A percentile compares a stretch with the other conserved stretches of the same genome.
Evolutionary conservation across 2,113 vertebrate genomes (phyloP).

Genomic region (Percopsis transmontana): DNA sequence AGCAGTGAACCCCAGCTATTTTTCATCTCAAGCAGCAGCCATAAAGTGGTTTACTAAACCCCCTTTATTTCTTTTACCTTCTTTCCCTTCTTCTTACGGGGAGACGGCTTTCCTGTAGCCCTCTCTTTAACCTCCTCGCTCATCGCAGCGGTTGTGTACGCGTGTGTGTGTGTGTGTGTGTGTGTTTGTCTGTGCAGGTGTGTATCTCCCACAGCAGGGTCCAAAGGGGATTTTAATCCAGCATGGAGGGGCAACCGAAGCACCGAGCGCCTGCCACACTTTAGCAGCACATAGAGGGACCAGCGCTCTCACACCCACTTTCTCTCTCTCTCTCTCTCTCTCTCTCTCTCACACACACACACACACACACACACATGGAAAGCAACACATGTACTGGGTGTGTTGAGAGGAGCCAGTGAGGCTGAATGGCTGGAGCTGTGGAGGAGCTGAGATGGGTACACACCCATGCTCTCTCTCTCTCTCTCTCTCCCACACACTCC

Average conservation of each 20-base stretch:
- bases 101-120: constrained; percentile 61
- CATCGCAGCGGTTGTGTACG: constrained; percentile 61
- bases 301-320: background rate
- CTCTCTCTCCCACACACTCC: no score
- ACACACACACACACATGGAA: background rate
- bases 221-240: background rate
- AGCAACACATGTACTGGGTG: background rate
- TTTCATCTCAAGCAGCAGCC: constrained; percentile 10
- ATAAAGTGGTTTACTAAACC: constrained; percentile 51
- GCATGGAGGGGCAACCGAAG: background rate
- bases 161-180: constrained; percentile 22
- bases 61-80: constrained; percentile 65
- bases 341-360: background rate
- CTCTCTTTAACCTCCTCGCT: constrained; percentile 76
- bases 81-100: constrained; percentile 76
- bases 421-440: no score
- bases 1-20: background rate
- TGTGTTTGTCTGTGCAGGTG: constrained; percentile 34
- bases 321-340: background rate
- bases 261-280: no score
- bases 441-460: no score
- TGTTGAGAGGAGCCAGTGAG: no score
- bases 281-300: background rate
- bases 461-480: no score
- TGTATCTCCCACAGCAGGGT: background rate